phyloP scores from a whole-genome alignment of 2,797 vertebrate species.

The Tympanoctomys barrerae region DNA sequence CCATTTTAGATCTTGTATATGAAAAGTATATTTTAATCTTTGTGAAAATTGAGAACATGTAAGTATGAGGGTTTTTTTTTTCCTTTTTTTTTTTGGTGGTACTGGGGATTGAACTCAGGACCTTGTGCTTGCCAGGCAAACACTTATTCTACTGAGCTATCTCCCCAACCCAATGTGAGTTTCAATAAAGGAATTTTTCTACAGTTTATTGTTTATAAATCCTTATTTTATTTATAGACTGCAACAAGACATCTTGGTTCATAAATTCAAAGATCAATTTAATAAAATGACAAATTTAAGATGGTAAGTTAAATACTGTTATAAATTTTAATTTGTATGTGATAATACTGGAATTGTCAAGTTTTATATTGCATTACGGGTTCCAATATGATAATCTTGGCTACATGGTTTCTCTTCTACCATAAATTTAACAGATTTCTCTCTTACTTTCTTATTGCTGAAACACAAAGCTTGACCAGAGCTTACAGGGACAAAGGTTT shows the following conservation, averaged over 20 bases:
- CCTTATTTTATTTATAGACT: background rate
- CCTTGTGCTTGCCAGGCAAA: no score
- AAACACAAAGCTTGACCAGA: background rate
- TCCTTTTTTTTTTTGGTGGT: no score
- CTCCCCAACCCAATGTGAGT: background rate
- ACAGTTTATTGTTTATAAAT: background rate
- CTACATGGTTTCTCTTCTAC: background rate
- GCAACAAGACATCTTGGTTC: background rate
- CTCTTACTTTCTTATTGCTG: background rate
- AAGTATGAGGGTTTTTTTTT: background rate
- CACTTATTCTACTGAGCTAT: no score
- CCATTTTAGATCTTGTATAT: background rate
- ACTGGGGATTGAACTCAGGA: no score
- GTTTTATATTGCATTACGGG: background rate
- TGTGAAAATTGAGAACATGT: background rate
- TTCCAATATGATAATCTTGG: background rate
- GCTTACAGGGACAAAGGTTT: background rate
- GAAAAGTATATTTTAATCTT: background rate
- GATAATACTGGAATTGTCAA: background rate
- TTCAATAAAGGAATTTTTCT: background rate
- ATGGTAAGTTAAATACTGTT: background rate
- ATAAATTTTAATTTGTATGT: background rate
- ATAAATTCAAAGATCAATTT: background rate
- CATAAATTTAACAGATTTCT: background rate
- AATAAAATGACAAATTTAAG: background rate